Evolutionary conservation across 2,888 invertebrate species (phyloP).

Genomic region (Tetranychus truncatus): DNA sequence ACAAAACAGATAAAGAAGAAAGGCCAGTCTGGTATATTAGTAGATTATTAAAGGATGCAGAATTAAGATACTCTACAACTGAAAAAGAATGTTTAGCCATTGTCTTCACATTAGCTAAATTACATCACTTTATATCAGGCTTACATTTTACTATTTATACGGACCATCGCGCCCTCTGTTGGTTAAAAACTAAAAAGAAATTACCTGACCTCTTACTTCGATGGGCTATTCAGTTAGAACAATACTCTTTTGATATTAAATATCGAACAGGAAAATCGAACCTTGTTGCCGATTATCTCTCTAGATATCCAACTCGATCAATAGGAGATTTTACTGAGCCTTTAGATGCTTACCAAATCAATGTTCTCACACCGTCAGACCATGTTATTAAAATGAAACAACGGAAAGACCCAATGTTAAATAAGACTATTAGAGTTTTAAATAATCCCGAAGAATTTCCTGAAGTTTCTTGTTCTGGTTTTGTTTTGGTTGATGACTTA

Average conservation of each 20-base stretch:
- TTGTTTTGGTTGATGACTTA: neutral
- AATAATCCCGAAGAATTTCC: neutral
- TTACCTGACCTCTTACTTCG: neutral
- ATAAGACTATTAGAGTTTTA: neutral
- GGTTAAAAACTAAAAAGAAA: neutral
- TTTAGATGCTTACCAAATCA: no score
- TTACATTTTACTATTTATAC: neutral
- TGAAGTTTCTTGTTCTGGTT: neutral
- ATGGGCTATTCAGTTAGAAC: neutral
- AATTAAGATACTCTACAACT: conserved; percentile 25
- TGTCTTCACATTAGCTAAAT: conserved; percentile 19
- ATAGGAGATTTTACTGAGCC: no score
- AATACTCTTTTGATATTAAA: neutral
- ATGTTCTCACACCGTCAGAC: no score
- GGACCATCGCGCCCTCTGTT: neutral
- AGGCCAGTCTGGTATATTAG: conserved; percentile 20
- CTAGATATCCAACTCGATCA: neutral
- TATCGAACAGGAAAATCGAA: neutral
- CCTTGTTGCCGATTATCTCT: neutral
- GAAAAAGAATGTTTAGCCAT: conserved; percentile 26
- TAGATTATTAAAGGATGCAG: conserved; percentile 23
- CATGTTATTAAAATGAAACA: neutral
- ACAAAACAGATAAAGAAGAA: conserved; percentile 5
- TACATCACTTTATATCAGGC: neutral
- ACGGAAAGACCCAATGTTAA: neutral